A percentile compares a stretch with the other conserved stretches of the same genome.
Evolutionary conservation across 2,797 vertebrate species (phyloP).

Genomic region (Cheirogaleus major): DNA sequence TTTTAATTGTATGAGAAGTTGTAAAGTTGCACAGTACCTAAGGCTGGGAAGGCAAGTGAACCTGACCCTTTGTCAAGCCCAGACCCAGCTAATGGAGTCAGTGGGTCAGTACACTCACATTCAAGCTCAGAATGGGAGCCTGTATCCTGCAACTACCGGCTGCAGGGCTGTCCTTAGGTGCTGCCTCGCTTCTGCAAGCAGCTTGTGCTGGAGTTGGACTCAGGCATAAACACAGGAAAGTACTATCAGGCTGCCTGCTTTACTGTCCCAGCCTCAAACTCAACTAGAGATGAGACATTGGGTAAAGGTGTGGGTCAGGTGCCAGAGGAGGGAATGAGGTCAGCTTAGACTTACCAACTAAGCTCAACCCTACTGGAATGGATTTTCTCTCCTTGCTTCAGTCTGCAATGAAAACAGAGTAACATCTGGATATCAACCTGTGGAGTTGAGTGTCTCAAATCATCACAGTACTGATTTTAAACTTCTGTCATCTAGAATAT

Average conservation of each 20-base stretch:
- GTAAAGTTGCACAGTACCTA: neutral
- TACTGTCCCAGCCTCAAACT: neutral
- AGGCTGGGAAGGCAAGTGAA: neutral
- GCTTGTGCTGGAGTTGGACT: neutral
- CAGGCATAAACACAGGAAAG: neutral
- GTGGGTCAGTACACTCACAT: neutral
- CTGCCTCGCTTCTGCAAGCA: neutral
- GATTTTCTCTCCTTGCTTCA: neutral
- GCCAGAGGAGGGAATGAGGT: neutral
- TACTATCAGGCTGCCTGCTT: neutral
- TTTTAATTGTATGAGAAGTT: neutral
- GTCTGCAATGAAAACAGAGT: neutral
- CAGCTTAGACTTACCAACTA: neutral
- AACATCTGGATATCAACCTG: neutral
- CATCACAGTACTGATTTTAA: neutral
- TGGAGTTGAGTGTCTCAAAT: neutral
- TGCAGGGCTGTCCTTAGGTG: neutral
- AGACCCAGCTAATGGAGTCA: neutral
- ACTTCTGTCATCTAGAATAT: neutral
- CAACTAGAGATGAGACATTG: neutral
- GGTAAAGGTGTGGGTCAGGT: neutral
- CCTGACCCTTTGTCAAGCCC: neutral
- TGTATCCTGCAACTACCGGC: neutral
- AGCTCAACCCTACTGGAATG: neutral
- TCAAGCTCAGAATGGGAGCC: neutral